Evolutionary conservation across 2,797 vertebrate species (phyloP), one percentile per base, ranked within the genome.

Genomic region (Hemibagrus guttatus): DNA sequence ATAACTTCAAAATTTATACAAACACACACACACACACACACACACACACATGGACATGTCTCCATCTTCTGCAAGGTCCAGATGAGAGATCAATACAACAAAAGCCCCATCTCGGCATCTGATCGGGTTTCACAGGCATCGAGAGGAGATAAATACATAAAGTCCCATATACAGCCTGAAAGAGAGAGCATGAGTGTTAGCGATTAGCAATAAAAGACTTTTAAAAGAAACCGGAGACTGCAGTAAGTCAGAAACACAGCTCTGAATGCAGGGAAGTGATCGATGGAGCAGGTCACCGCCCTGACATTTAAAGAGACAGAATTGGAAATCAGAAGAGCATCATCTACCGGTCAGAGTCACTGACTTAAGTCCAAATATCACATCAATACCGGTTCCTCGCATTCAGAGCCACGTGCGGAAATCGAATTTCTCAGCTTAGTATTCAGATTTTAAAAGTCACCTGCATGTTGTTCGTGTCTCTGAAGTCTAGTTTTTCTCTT

Each of bases 171-270:
- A 16, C 58, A 63, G 79, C 59, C 58, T 81, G 31, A 61, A 42
- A n/a, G 31, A 61, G 23, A 61, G 58, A 39, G 56, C 5, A 63
- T 42, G 58, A 63, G 58, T 16, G 39, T 63, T 46, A 46, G 58
- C 1, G 79, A 81, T 59, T n/a, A 63, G 79, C 79, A n/a, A 61
- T 81, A 81, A 81, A 81, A 81, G 59, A 81, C 58, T 81, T 81
- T 81, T 81, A 63, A 81, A 63, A 81, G 79, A 81, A 81, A 81
- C 46, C 79, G 1, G 79, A 81, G 56, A 63, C 78, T 5, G 79
- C 79, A 63, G 58, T 42, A 61, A 81, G 26, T 63, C 78, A 17
- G 39, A 81, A 63, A 81, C 7, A 0, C 75, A 56, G 52, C 16
- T 78, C 28, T 78, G 58, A 35, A 78, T 63, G 58, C 26, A 17